These are phyloP conservation scores for Onthophagus sagittarius DNA, from an alignment of 2,888 invertebrate species.

Conservation along the genomic window DNA sequence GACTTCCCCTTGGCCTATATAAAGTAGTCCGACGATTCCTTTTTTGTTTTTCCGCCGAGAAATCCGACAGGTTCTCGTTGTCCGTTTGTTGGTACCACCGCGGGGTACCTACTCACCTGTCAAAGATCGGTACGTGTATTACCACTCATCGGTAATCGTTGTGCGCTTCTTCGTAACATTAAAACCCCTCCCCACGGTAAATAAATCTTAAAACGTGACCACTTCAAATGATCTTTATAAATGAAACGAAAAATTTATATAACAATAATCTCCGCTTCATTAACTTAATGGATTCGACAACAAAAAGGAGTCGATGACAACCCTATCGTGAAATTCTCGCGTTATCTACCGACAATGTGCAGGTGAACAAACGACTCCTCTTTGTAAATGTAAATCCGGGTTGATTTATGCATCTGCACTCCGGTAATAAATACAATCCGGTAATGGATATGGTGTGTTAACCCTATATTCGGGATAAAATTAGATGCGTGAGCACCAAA, in stretches of 20 bases:
- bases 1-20: neutral
- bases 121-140: constrained; percentile 8
- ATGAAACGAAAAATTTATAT: too few relatives aligned
- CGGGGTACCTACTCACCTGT: constrained; percentile 13
- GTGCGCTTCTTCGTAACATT: constrained; percentile 9
- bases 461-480: constrained; percentile 20
- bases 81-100: constrained; percentile 15
- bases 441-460: constrained; percentile 23
- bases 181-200: neutral
- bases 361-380: constrained; percentile 13
- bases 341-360: constrained; percentile 2
- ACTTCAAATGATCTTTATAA: neutral
- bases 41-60: neutral
- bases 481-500: constrained; percentile 12
- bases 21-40: neutral
- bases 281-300: neutral
- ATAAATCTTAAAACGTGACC: constrained; percentile 4
- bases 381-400: constrained; percentile 10
- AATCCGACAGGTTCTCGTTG: neutral
- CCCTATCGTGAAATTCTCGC: neutral
- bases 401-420: constrained; percentile 6
- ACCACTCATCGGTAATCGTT: constrained; percentile 7
- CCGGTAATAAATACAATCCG: constrained; percentile 11
- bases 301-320: constrained; percentile 4
- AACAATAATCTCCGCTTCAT: neutral